Evolutionary conservation across 1,140 invertebrate genomes (phyloP).

Genomic region (Scaptomyza graminum): DNA sequence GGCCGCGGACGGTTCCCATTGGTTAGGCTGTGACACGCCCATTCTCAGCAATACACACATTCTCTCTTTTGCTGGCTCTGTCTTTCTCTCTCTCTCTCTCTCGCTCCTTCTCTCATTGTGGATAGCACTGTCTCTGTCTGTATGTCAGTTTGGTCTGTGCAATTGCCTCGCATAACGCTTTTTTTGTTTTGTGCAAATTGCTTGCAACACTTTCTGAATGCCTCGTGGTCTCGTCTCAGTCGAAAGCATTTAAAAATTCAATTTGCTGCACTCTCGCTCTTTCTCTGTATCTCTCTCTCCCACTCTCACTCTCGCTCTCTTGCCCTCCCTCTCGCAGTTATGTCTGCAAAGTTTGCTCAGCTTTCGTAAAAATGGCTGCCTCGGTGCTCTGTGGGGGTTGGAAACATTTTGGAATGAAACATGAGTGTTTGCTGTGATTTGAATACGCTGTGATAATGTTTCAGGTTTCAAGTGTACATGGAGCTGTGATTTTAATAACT

Average conservation of each 20-base stretch:
- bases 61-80: background rate
- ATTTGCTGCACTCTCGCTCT: constrained; percentile 55
- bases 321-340: constrained; percentile 23
- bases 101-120: constrained; percentile 14
- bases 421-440: constrained; percentile 17
- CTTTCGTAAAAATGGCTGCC: constrained; percentile 77
- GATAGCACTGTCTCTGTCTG: constrained; percentile 31
- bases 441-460: constrained; percentile 6
- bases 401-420: constrained; percentile 61
- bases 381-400: constrained; percentile 46
- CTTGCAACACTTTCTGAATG: constrained; percentile 82
- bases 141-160: constrained; percentile 33
- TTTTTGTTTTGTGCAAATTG: constrained; percentile 80
- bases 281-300: constrained; percentile 21
- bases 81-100: constrained; percentile 22
- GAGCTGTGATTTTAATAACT: background rate
- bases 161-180: constrained; percentile 70
- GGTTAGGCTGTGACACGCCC: constrained; percentile 62
- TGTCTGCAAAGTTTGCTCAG: constrained; percentile 60
- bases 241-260: constrained; percentile 81
- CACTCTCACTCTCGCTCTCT: constrained; percentile 3
- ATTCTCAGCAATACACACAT: constrained; percentile 7
- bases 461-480: background rate
- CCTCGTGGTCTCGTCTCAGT: constrained; percentile 76
- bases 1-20: constrained; percentile 49